Percentiles rank a stretch among this genome's conserved stretches.
These are phyloP conservation scores for Phyllotis vaccarum DNA, from an alignment of 2,797 vertebrate species.

Conservation along the genomic window DNA sequence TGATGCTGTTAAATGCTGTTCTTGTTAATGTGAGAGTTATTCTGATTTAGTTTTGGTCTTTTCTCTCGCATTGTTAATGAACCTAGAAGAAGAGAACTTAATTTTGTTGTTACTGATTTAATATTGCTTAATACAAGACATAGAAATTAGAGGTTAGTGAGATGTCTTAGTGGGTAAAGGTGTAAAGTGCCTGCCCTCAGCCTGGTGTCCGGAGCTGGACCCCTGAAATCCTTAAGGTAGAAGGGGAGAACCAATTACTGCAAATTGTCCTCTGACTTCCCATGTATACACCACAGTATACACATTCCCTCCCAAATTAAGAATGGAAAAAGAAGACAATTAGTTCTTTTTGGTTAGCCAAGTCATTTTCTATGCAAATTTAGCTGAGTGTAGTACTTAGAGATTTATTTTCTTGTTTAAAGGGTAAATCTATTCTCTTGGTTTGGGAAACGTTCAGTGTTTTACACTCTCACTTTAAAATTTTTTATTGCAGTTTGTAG, in stretches of 20 bases:
- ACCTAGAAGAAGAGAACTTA: background rate
- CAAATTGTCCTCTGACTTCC: background rate
- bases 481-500: background rate
- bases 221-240: background rate
- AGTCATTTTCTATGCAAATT: constrained; percentile 42
- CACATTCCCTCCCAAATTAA: background rate
- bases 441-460: constrained; percentile 57
- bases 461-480: constrained; percentile 32
- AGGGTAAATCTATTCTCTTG: constrained; percentile 14
- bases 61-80: constrained; percentile 17
- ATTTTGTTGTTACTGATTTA: constrained; percentile 49
- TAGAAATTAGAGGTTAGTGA: background rate
- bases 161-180: background rate
- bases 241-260: background rate
- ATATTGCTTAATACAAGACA: background rate
- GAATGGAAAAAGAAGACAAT: background rate
- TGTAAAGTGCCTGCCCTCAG: too few species aligned
- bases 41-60: background rate
- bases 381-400: constrained; percentile 1
- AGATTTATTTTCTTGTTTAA: constrained; percentile 49
- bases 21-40: constrained; percentile 27
- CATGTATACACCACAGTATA: background rate
- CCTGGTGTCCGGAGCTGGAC: background rate
- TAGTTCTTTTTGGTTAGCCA: constrained; percentile 15
- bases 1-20: background rate